These are phyloP conservation scores for Alosa sapidissima DNA, from an alignment of 2,797 vertebrate species.

Conservation along the genomic window DNA sequence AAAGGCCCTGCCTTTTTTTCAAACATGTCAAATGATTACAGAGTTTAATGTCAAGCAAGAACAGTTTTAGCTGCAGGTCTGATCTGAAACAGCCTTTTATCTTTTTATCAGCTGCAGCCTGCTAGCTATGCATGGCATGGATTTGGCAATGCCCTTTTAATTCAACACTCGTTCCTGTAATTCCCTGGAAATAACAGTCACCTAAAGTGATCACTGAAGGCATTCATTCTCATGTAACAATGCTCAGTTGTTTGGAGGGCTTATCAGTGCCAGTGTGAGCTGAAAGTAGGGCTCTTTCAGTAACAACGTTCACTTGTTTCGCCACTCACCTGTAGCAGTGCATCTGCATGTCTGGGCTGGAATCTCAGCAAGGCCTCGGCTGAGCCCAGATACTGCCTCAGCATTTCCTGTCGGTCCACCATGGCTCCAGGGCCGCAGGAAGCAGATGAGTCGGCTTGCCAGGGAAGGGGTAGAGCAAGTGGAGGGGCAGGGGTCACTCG, in stretches of 20 bases:
- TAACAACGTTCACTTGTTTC: conserved; percentile 22
- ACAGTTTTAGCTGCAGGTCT: conserved; percentile 23
- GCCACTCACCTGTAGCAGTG: conserved; percentile 76
- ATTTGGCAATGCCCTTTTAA: conserved; percentile 1
- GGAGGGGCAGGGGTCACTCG: conserved; percentile 74
- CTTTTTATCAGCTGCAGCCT: not conserved
- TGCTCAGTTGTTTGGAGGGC: not conserved
- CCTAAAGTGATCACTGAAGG: conserved; percentile 5
- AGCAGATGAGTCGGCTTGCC: conserved; percentile 70
- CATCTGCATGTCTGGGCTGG: conserved; percentile 75
- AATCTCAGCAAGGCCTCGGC: conserved; percentile 82
- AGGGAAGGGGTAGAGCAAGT: conserved; percentile 77
- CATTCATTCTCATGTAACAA: not conserved
- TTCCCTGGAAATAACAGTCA: not conserved
- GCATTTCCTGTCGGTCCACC: conserved; percentile 84
- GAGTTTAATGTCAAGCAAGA: not conserved
- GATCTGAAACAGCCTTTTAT: not conserved
- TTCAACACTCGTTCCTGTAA: conserved; percentile 16
- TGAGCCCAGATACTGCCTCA: conserved; percentile 84
- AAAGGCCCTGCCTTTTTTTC: conserved; percentile 19
- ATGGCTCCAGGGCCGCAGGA: conserved; percentile 80
- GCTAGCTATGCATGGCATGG: not conserved
- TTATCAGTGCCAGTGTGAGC: conserved; percentile 27
- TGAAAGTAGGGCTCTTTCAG: conserved; percentile 8
- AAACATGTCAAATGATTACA: conserved; percentile 17